Evolutionary conservation across 2,797 vertebrate genomes (phyloP), one percentile per base, ranked within the genome.

Genomic region (Pseudocheirus occidentalis): DNA sequence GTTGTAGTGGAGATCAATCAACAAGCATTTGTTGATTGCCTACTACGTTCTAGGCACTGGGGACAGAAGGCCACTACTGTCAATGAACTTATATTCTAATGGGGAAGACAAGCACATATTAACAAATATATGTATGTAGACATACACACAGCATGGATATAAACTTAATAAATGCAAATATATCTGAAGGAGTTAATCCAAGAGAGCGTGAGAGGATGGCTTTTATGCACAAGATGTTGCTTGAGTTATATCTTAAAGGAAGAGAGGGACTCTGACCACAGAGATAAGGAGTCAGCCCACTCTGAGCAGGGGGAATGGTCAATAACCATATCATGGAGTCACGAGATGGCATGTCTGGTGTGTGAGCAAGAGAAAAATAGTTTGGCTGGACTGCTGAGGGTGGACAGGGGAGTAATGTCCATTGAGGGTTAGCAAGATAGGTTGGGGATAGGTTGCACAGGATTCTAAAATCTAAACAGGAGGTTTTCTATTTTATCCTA

Each of bases 401-500:
- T 59, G 16, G 31, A 21, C 58, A 24, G n/a, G 50, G 29, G 18
- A 54, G 27, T 4, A 24, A 52, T 59, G 31, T 28, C 87, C 50
- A 18, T 14, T 4, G 55, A 0, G 0, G 0, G 0, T 6, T 29
- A 18, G 28, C 57, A 21, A 66, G 55, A 34, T 73, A 16, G 5
- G 40, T 46, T 12, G 55, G 55, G 3, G 14, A 40, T 5, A 73
- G n/a, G 4, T 66, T 66, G 62, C 34, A 16, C n/a, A 66, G 52
- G 52, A 73, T 40, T 73, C 40, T 73, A 73, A 66, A n/a, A 73
- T n/a, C 62, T 73, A 18, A 73, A n/a, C 62, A 18, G 34, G 21
- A 73, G 14, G 29, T 18, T 18, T n/a, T 73, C 16, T 40, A 3
- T 73, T 73, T 21, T 73, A 73, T 73, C 62, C n/a, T 40, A 73